These are phyloP conservation scores for Semotilus atromaculatus DNA, from an alignment of 2,797 vertebrate species.

Conservation along the genomic window DNA sequence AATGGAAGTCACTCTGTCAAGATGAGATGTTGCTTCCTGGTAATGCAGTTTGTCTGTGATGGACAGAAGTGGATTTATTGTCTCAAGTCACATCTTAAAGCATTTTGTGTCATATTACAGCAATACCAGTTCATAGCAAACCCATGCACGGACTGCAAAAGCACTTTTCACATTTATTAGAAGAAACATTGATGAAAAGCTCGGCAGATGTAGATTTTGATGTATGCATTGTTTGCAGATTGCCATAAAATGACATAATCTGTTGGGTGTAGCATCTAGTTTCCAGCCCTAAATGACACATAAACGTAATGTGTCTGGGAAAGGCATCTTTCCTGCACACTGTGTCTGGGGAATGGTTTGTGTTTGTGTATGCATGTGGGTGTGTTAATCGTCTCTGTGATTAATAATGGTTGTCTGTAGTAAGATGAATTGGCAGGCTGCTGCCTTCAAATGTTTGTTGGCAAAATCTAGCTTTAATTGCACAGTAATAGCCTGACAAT, in stretches of 20 bases:
- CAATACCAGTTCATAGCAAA: slow-evolving; percentile 5
- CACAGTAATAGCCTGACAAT: slow-evolving; percentile 67
- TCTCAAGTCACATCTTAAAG: slow-evolving; percentile 11
- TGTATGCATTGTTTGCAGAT: slow-evolving; percentile 9
- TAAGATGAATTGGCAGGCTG: slow-evolving; percentile 72
- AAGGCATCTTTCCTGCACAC: slow-evolving; percentile 43
- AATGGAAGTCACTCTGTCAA: slow-evolving; percentile 13
- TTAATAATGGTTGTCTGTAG: slow-evolving; percentile 69
- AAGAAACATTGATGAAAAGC: slow-evolving; percentile 26
- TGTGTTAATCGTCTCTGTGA: slow-evolving; percentile 66
- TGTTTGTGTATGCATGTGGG: slow-evolving; percentile 40
- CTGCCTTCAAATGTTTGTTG: slow-evolving; percentile 59
- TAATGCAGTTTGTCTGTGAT: slow-evolving; percentile 18
- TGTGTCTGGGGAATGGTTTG: slow-evolving; percentile 41
- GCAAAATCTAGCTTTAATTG: slow-evolving; percentile 72
- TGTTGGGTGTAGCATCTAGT: neutral
- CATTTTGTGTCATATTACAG: slow-evolving; percentile 25
- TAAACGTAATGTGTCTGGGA: slow-evolving; percentile 52
- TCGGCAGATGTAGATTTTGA: slow-evolving; percentile 11
- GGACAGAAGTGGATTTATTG: neutral
- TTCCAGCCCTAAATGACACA: slow-evolving; percentile 30
- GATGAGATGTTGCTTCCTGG: neutral
- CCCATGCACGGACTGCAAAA: neutral
- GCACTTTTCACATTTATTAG: slow-evolving; percentile 24
- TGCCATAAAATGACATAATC: neutral